These are phyloP conservation scores for Coreius guichenoti DNA, from an alignment of 2,797 vertebrate genomes.

Conservation along the genomic window DNA sequence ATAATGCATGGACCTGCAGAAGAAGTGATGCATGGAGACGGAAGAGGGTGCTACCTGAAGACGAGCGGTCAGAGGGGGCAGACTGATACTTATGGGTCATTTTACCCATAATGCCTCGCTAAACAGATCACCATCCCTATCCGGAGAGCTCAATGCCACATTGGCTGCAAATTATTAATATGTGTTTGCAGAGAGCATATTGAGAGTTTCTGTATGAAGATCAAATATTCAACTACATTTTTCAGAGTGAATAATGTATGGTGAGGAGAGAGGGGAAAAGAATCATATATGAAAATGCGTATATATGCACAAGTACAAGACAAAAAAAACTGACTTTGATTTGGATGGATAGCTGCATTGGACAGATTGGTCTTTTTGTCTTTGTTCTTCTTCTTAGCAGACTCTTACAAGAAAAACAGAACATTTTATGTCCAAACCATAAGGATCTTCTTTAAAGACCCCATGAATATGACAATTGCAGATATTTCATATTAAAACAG, in stretches of 20 bases:
- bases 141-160: neutral
- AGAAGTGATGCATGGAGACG: slow-evolving; percentile 67
- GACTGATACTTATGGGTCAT: slow-evolving; percentile 29
- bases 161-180: slow-evolving; percentile 50
- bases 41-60: slow-evolving; percentile 53
- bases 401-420: neutral
- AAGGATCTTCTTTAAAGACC: neutral
- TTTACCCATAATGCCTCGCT: neutral
- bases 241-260: slow-evolving; percentile 69
- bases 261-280: slow-evolving; percentile 51
- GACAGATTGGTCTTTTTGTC: slow-evolving; percentile 22
- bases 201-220: slow-evolving; percentile 56
- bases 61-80: slow-evolving; percentile 18
- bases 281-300: slow-evolving; percentile 24
- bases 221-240: slow-evolving; percentile 69
- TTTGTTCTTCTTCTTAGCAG: slow-evolving; percentile 27
- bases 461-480: neutral
- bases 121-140: neutral
- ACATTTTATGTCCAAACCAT: neutral
- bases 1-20: slow-evolving; percentile 65
- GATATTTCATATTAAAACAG: no score
- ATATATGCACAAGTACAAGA: slow-evolving; percentile 7
- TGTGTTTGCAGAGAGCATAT: slow-evolving; percentile 47
- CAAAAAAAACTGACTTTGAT: slow-evolving; percentile 25
- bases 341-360: neutral